phyloP scores from a whole-genome alignment of 2,888 invertebrate genomes.

The Nesidiocoris tenuis region DNA sequence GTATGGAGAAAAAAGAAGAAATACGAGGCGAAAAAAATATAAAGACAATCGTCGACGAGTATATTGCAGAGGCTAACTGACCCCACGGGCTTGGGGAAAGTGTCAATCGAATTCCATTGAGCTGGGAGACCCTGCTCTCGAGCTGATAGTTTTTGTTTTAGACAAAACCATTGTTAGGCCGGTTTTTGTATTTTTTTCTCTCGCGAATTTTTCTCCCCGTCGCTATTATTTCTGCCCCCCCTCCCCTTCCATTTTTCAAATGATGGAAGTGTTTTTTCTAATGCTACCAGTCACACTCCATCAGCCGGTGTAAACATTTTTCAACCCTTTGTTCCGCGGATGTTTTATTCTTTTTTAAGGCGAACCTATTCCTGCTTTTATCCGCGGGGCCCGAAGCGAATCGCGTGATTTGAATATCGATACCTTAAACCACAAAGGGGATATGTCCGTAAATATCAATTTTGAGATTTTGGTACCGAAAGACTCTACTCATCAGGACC shows the following conservation, averaged over 20 bases:
- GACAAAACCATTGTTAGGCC: neutral
- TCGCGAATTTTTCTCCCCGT: neutral
- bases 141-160: constrained; percentile 30
- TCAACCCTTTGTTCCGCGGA: no score
- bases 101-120: constrained; percentile 29
- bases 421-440: no score
- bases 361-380: no score
- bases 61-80: constrained; percentile 29
- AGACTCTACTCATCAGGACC: no score
- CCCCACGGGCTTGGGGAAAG: neutral
- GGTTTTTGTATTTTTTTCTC: constrained; percentile 5
- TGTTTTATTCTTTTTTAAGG: no score
- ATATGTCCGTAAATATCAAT: no score
- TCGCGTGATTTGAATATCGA: no score
- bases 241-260: neutral
- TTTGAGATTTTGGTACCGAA: no score
- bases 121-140: neutral
- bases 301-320: neutral
- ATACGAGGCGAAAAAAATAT: constrained; percentile 7
- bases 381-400: no score
- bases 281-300: neutral
- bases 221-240: constrained; percentile 7
- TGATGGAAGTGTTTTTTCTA: neutral
- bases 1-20: constrained; percentile 17
- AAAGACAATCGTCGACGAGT: constrained; percentile 22